Percentiles rank a stretch among this genome's conserved stretches.
phyloP scores from a whole-genome alignment of 1,140 invertebrate genomes.

The Coptotermes formosanus region DNA sequence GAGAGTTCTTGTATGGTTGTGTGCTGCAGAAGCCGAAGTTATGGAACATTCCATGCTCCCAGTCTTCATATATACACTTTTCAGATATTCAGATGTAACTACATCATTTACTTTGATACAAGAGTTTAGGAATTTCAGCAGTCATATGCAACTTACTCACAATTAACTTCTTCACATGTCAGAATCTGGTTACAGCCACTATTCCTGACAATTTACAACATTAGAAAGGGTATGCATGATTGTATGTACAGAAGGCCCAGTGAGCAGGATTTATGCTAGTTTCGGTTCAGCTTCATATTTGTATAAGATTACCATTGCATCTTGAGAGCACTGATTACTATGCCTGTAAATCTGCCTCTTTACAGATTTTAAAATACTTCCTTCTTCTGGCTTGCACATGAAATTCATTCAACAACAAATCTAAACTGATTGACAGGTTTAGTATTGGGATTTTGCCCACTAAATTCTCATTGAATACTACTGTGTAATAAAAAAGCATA shows the following conservation, averaged over 20 bases:
- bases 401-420: too few species aligned
- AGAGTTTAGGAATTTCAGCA: neutral
- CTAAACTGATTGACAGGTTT: too few species aligned
- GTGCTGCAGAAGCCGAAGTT: neutral
- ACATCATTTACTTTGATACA: neutral
- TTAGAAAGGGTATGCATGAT: neutral
- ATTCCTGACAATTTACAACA: neutral
- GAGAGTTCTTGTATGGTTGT: neutral
- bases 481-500: too few species aligned
- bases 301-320: too few species aligned
- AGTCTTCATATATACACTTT: neutral
- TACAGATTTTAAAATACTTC: too few species aligned
- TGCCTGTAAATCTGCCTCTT: too few species aligned
- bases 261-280: neutral
- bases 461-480: too few species aligned
- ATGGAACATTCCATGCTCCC: neutral
- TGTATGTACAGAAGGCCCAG: neutral
- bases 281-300: neutral
- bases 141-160: neutral
- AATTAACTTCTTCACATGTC: neutral
- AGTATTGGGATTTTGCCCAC: too few species aligned
- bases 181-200: neutral
- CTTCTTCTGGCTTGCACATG: too few species aligned
- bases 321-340: too few species aligned
- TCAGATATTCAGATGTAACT: neutral